Conservation (phyloP, 2,888 invertebrate genomes). For the Campoletis raptor region DNA sequence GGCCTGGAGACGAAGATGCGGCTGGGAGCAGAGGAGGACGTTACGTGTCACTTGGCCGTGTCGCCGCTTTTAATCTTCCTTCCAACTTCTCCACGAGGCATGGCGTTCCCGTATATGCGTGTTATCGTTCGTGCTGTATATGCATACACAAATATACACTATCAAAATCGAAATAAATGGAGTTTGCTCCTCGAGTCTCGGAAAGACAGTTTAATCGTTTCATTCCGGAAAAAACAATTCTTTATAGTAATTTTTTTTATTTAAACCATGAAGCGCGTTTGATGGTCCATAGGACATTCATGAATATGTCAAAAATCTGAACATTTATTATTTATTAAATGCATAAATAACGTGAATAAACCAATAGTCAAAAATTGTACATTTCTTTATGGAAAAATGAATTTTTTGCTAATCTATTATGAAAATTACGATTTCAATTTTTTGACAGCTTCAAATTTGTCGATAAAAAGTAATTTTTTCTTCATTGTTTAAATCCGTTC, state of each 20-base stretch:
- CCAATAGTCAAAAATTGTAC: no score
- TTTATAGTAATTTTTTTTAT: background rate
- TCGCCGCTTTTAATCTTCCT: constrained; percentile 65
- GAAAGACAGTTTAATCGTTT: background rate
- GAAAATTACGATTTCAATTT: background rate
- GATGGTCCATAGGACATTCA: no score
- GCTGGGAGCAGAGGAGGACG: constrained; percentile 62
- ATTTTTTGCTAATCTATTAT: background rate
- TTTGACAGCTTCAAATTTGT: background rate
- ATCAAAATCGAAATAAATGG: background rate
- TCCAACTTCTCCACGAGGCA: constrained; percentile 54
- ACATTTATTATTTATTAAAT: no score
- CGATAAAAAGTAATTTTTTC: background rate
- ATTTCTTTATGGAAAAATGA: no score
- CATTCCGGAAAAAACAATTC: background rate
- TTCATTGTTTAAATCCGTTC: background rate
- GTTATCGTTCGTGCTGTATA: background rate
- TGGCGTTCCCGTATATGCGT: background rate
- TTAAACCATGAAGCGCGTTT: background rate
- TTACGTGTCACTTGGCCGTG: constrained; percentile 68
- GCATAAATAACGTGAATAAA: no score
- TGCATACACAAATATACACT: background rate
- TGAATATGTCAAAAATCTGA: no score
- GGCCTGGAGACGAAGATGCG: constrained; percentile 50
- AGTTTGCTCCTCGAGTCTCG: background rate